Percentiles rank a stretch among this genome's conserved stretches.
These are phyloP conservation scores for Eulemur coronatus DNA, from an alignment of 2,797 vertebrate genomes.

Conservation along the genomic window DNA sequence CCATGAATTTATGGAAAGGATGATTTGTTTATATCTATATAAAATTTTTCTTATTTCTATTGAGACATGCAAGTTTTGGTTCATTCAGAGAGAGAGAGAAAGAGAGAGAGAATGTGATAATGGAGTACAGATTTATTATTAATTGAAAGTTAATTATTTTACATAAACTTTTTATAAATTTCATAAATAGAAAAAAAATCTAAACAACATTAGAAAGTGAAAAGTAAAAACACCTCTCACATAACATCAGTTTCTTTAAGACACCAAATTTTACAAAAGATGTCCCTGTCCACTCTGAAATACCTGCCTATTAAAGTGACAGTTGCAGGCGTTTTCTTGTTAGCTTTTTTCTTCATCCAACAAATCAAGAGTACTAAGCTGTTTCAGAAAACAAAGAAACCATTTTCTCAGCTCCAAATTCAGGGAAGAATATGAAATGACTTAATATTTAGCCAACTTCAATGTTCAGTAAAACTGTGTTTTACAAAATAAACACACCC, in stretches of 20 bases:
- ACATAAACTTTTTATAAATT: neutral
- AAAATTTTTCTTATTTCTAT: conserved; percentile 38
- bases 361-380: conserved; percentile 51
- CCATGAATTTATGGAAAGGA: conserved; percentile 16
- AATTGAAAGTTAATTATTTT: conserved; percentile 12
- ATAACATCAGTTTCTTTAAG: neutral
- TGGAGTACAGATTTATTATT: neutral
- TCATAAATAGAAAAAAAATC: neutral
- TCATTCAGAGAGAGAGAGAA: neutral
- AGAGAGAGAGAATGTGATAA: neutral
- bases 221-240: neutral
- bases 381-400: conserved; percentile 54
- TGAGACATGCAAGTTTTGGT: neutral
- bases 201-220: neutral
- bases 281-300: conserved; percentile 27
- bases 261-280: conserved; percentile 28
- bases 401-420: conserved; percentile 66
- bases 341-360: conserved; percentile 52
- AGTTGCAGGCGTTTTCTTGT: conserved; percentile 20
- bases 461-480: conserved; percentile 61
- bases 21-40: neutral
- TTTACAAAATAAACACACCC: conserved; percentile 67
- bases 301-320: conserved; percentile 34
- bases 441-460: conserved; percentile 58
- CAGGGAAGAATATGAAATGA: conserved; percentile 61